Percentiles rank a stretch among this genome's conserved stretches.
Evolutionary conservation across 92 coral and sea anemone genomes (phyloP).

Genomic region (Epizoanthus scotinus): DNA sequence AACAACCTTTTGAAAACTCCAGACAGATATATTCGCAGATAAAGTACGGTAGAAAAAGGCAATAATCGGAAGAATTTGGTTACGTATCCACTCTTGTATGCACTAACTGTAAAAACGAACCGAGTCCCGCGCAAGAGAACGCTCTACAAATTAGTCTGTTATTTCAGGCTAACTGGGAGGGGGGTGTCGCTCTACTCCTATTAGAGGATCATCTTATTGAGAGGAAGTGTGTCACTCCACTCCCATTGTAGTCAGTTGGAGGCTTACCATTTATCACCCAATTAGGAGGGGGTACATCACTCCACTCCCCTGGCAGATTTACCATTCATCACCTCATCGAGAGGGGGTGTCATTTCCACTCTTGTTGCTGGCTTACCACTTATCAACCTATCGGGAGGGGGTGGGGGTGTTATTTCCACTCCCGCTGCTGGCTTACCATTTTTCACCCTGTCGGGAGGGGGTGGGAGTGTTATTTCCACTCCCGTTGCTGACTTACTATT

Average conservation of each 20-base stretch:
- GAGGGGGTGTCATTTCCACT: no score
- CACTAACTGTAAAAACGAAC: no score
- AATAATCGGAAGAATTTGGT: no score
- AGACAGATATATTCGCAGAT: no score
- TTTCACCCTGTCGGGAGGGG: no score
- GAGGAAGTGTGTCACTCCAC: background rate
- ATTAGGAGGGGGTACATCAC: background rate
- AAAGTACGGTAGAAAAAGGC: no score
- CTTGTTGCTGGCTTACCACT: background rate
- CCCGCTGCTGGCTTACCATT: no score
- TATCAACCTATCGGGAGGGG: background rate
- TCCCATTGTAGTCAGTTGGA: background rate
- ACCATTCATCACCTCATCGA: constrained; percentile 19
- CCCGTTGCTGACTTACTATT: background rate
- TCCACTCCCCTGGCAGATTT: background rate
- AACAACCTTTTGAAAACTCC: no score
- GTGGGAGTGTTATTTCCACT: no score
- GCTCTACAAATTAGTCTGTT: background rate
- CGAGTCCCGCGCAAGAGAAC: no score
- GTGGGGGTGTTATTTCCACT: background rate
- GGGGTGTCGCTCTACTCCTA: no score
- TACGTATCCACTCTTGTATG: no score
- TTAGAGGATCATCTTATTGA: background rate
- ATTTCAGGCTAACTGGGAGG: background rate
- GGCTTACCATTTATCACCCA: background rate